These are phyloP conservation scores for Biston stratarius DNA, from an alignment of 2,888 invertebrate genomes.

Conservation along the genomic window DNA sequence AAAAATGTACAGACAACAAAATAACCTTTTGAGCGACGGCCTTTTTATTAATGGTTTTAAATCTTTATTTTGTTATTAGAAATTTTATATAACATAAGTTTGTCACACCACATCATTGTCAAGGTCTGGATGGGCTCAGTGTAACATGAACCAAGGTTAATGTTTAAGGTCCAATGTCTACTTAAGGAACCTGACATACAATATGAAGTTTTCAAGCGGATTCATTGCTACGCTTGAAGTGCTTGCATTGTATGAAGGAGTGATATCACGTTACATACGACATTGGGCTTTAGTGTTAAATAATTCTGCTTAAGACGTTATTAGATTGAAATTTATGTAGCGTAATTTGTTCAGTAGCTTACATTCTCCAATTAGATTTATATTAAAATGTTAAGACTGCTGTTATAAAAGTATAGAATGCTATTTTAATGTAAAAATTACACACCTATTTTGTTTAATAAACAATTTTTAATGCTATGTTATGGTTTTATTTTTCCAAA, in stretches of 20 bases:
- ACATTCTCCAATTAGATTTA: constrained; percentile 9
- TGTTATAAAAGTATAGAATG: constrained; percentile 52
- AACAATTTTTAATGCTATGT: constrained; percentile 43
- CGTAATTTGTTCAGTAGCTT: neutral
- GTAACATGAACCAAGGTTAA: too few species aligned
- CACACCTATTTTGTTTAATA: constrained; percentile 44
- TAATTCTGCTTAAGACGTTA: neutral
- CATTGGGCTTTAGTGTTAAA: too few species aligned
- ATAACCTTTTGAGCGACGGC: too few species aligned
- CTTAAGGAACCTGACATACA: neutral
- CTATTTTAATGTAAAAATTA: constrained; percentile 48
- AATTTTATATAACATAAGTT: too few species aligned
- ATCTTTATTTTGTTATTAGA: too few species aligned
- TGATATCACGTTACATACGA: too few species aligned
- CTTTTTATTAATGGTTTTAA: too few species aligned
- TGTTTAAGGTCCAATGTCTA: neutral
- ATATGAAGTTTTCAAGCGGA: neutral
- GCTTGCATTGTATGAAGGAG: too few species aligned
- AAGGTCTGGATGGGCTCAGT: too few species aligned
- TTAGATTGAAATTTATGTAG: neutral
- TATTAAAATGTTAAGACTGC: constrained; percentile 32
- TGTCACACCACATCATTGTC: too few species aligned
- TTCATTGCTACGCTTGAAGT: neutral
- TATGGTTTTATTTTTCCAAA: constrained; percentile 47
- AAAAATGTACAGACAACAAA: too few species aligned